Percentiles rank a stretch among this genome's conserved stretches.
phyloP scores from a whole-genome alignment of 2,888 invertebrate species.

The Oxyteleia sp. region DNA sequence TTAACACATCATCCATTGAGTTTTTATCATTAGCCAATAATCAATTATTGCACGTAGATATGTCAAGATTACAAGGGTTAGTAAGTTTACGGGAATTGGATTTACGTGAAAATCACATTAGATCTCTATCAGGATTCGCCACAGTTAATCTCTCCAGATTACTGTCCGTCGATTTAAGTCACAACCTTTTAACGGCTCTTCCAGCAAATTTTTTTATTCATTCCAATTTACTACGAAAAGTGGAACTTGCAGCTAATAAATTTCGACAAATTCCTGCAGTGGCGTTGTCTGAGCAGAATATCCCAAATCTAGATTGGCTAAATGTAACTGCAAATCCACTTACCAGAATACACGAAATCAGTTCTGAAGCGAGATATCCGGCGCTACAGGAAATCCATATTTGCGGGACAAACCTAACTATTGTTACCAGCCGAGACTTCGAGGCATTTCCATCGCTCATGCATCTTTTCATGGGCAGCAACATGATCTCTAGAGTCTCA shows the following conservation, averaged over 20 bases:
- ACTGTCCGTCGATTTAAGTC: slow-evolving; percentile 92
- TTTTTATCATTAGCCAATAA: slow-evolving; percentile 91
- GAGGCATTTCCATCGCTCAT: slow-evolving; percentile 94
- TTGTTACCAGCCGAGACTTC: slow-evolving; percentile 95
- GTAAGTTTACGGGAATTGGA: slow-evolving; percentile 92
- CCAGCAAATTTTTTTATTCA: slow-evolving; percentile 94
- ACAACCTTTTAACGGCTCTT: slow-evolving; percentile 92
- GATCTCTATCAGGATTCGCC: slow-evolving; percentile 93
- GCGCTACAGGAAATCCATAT: slow-evolving; percentile 94
- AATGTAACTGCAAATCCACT: slow-evolving; percentile 95
- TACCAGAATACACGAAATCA: slow-evolving; percentile 91
- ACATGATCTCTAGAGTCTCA: slow-evolving; percentile 93
- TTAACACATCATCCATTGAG: slow-evolving; percentile 93
- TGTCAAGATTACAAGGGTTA: slow-evolving; percentile 92
- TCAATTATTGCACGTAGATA: slow-evolving; percentile 91
- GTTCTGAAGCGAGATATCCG: slow-evolving; percentile 90
- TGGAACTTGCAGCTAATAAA: slow-evolving; percentile 93
- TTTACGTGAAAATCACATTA: slow-evolving; percentile 92
- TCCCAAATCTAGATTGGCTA: slow-evolving; percentile 92
- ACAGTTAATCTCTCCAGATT: slow-evolving; percentile 93
- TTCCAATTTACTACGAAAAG: slow-evolving; percentile 91
- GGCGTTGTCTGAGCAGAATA: slow-evolving; percentile 92
- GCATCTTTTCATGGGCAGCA: slow-evolving; percentile 92
- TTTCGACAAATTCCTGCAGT: slow-evolving; percentile 94
- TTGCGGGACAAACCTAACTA: slow-evolving; percentile 93